phyloP scores from a whole-genome alignment of 37 sponge, comb jelly and placozoan species.

The Aplysina aerophoba region DNA sequence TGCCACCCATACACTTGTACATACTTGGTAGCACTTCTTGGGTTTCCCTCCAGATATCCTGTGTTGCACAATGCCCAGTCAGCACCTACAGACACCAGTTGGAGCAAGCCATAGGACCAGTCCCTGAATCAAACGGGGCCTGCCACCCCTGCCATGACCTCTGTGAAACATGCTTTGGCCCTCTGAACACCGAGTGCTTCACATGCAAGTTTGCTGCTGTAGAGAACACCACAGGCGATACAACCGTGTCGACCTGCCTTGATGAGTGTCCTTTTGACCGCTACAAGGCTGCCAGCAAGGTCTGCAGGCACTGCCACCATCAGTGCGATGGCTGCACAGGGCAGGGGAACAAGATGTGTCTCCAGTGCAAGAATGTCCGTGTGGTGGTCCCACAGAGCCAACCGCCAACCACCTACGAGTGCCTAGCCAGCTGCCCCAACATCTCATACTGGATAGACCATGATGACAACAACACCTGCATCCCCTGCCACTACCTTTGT shows the following conservation, averaged over 20 bases:
- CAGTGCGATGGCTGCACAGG: conserved; percentile 52
- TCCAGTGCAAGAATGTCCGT: conserved; percentile 20
- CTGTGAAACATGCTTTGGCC: conserved; percentile 21
- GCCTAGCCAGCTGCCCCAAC: background rate
- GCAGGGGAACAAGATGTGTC: conserved; percentile 16
- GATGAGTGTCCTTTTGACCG: background rate
- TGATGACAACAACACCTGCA: background rate
- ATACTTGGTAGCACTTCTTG: too few relatives aligned
- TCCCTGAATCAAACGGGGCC: conserved; percentile 15
- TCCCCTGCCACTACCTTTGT: background rate
- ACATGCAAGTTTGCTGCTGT: conserved; percentile 10
- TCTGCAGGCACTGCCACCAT: conserved; percentile 44
- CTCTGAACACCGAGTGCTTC: conserved; percentile 1
- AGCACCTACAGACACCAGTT: conserved; percentile 29
- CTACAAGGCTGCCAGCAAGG: background rate
- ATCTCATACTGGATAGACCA: background rate
- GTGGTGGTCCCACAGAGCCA: background rate
- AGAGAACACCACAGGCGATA: background rate
- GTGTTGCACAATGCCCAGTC: conserved; percentile 22
- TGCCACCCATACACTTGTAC: too few relatives aligned
- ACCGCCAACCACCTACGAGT: background rate
- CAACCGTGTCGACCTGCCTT: background rate
- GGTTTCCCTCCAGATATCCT: conserved; percentile 1
- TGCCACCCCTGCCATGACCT: conserved; percentile 40
- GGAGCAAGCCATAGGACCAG: background rate